These are phyloP conservation scores for Neocrepidodera transversa DNA, from an alignment of 2,888 invertebrate genomes.

Conservation along the genomic window DNA sequence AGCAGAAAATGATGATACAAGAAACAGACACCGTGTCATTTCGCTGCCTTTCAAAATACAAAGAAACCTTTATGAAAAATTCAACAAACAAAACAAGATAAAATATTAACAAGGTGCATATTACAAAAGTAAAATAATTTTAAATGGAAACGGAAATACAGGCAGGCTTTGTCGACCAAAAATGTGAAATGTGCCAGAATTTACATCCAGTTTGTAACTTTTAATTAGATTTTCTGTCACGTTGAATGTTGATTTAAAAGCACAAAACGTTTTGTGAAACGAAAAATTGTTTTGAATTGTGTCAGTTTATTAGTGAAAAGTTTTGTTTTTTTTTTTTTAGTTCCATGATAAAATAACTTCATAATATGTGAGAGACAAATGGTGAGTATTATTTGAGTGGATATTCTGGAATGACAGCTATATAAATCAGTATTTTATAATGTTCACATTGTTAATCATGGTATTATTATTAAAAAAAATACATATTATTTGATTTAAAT, in stretches of 20 bases:
- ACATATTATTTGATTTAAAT: too few relatives aligned
- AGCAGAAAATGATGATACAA: neutral
- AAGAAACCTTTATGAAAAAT: neutral
- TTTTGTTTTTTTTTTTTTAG: neutral
- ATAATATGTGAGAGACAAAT: too few relatives aligned
- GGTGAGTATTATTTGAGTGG: too few relatives aligned
- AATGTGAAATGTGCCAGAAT: neutral
- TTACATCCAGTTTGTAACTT: neutral
- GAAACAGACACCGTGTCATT: neutral
- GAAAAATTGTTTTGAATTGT: neutral
- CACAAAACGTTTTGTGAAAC: neutral
- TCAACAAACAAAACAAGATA: neutral
- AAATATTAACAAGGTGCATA: slow-evolving; percentile 1
- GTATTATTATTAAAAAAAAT: too few relatives aligned
- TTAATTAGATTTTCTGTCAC: slow-evolving; percentile 3
- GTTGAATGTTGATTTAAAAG: neutral
- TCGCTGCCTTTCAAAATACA: neutral
- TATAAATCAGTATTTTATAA: too few relatives aligned
- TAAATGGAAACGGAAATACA: neutral
- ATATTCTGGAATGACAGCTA: too few relatives aligned
- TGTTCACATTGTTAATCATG: too few relatives aligned
- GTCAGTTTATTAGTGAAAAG: neutral
- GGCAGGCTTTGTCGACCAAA: neutral
- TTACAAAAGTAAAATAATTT: neutral
- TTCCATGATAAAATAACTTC: too few relatives aligned